Evolutionary conservation across 2,113 vertebrate genomes (phyloP).

Genomic region (Gallinago media): DNA sequence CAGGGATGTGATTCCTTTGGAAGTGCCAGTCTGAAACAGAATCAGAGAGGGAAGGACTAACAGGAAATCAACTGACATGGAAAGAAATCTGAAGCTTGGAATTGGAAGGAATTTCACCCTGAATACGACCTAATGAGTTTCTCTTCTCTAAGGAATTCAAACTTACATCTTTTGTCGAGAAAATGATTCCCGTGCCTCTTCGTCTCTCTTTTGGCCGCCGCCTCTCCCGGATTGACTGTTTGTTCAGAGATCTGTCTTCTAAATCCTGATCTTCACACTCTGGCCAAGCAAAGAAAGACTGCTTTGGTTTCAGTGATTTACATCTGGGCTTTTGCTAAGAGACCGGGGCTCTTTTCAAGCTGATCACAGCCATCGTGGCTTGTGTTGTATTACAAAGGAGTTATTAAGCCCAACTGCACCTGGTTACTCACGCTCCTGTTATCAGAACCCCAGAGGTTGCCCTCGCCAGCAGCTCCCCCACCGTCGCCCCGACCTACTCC

Average conservation of each 20-base stretch:
- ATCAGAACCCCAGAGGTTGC: neutral
- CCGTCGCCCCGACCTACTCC: neutral
- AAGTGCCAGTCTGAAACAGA: neutral
- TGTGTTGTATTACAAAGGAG: neutral
- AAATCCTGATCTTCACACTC: slow-evolving; percentile 77
- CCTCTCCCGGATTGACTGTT: slow-evolving; percentile 71
- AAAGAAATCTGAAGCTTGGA: neutral
- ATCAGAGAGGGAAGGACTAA: neutral
- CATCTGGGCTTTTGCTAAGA: neutral
- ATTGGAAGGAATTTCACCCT: neutral
- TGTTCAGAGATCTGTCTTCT: slow-evolving; percentile 67
- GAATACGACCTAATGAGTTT: neutral
- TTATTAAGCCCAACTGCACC: neutral
- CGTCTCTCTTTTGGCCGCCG: slow-evolving; percentile 70
- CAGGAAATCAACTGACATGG: neutral
- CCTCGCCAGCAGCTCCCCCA: neutral
- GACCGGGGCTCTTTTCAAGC: neutral
- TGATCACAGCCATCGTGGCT: neutral
- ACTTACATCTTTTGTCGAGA: slow-evolving; percentile 81
- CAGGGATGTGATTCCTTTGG: neutral
- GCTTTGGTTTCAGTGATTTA: slow-evolving; percentile 42
- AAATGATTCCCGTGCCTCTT: slow-evolving; percentile 74
- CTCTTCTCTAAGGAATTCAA: neutral
- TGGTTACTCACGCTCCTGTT: neutral
- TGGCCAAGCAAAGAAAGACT: slow-evolving; percentile 68